Evolutionary conservation across 2,888 invertebrate genomes (phyloP).

Genomic region (Agriopis leucophaearia): DNA sequence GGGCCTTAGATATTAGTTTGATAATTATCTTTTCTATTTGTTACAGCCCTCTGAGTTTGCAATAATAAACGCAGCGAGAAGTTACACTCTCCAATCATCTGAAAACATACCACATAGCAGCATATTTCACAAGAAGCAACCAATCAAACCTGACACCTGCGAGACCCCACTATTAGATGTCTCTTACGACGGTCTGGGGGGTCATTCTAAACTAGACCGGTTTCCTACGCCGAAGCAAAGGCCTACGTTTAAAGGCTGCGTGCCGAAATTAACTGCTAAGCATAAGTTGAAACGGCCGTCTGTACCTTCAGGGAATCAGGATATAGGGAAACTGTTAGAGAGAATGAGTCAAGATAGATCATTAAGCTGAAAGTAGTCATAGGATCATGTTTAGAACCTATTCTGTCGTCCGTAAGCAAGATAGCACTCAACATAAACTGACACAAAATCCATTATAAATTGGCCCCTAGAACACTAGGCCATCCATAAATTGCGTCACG

Average conservation of each 20-base stretch:
- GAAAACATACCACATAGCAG: conserved; percentile 59
- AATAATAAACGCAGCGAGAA: conserved; percentile 59
- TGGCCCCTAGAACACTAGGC: too few relatives aligned
- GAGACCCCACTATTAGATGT: conserved; percentile 54
- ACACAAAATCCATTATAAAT: too few relatives aligned
- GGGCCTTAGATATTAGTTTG: too few relatives aligned
- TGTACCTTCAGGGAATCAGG: conserved; percentile 56
- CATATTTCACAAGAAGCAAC: conserved; percentile 67
- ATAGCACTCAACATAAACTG: too few relatives aligned
- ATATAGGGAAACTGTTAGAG: conserved; percentile 64
- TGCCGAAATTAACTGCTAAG: conserved; percentile 66
- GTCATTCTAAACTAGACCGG: conserved; percentile 82
- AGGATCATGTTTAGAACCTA: too few relatives aligned
- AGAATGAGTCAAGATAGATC: conserved; percentile 38
- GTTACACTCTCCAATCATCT: conserved; percentile 46
- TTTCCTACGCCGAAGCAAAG: conserved; percentile 71
- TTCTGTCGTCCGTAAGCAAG: too few relatives aligned
- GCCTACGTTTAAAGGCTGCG: conserved; percentile 49
- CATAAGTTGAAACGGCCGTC: conserved; percentile 67
- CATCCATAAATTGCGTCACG: too few relatives aligned
- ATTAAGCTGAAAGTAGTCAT: background rate
- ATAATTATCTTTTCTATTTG: background rate
- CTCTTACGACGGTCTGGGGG: conserved; percentile 85
- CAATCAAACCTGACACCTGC: conserved; percentile 54
- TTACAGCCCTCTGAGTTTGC: conserved; percentile 70